Evolutionary conservation across 2,888 invertebrate species (phyloP), one percentile per base, ranked within the genome.

Genomic region (Hirudinaria manillensis): DNA sequence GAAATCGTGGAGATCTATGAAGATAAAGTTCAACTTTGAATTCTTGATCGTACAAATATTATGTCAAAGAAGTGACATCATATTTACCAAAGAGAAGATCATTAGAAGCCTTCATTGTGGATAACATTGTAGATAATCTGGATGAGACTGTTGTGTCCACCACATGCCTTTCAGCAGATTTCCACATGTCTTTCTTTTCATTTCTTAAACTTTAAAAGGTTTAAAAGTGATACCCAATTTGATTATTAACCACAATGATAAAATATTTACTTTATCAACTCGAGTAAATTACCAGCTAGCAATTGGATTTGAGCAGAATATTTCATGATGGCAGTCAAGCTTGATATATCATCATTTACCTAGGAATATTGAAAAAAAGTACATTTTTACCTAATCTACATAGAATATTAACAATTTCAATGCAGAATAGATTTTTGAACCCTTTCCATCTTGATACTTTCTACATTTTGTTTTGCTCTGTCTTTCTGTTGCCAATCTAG

Each of bases 261-360:
- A 61, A 61, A 61, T n/a, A 16, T 61, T 3, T 61, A 68, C 68
- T 32, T 68, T 36, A 68, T 34, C 4, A 68, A n/a, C 34, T 68
- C 68, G 0, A 68, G 36, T 29, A 68, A 34, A 68, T 68, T 68
- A 6, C 68, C 68, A 34, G 68, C n/a, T 34, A 68, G 32, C n/a
- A 68, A 16, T 68, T 68, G 68, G 10, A 68, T 68, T n/a, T 68
- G 68, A 34, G 68, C 68, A 4, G 68, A 68, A 68, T 68, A 36
- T 68, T 68, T 68, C 68, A 68, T 68, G n/a, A 68, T n/a, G 21
- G 32, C 32, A 68, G 68, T 68, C 68, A 68, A 34, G 32, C 36
- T 34, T n/a, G 68, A 68, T 68, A 68, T 36, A 34, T 34, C 36
- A 34, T 68, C 68, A 32, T 68, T 34, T 7, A 29, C 24, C 24